Evolutionary conservation across 2,888 invertebrate genomes (phyloP).

Genomic region (Drosophila nr. fundita): DNA sequence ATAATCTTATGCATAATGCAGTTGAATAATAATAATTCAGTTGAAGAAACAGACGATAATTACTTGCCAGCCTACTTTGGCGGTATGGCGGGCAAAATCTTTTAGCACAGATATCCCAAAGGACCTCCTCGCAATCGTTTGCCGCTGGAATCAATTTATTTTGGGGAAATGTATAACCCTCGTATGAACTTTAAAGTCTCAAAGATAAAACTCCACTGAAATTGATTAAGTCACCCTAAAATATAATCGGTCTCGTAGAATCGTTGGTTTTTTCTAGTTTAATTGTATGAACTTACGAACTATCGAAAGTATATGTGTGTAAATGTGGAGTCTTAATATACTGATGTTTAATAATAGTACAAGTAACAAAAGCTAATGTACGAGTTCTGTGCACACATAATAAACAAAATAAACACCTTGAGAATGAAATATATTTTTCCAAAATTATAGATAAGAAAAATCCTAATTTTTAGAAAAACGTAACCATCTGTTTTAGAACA

Average conservation of each 20-base stretch:
- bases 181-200: not conserved
- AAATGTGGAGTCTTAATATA: not conserved
- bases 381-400: not conserved
- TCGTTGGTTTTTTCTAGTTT: not conserved
- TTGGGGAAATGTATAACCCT: too few species aligned
- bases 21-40: too few species aligned
- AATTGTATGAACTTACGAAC: not conserved
- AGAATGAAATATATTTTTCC: not conserved
- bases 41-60: too few species aligned
- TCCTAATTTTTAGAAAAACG: not conserved
- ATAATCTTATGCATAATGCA: too few species aligned
- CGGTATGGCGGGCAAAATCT: too few species aligned
- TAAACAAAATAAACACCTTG: not conserved
- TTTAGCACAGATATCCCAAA: too few species aligned
- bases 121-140: too few species aligned
- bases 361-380: not conserved
- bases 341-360: not conserved
- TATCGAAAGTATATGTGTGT: not conserved
- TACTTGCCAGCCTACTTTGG: too few species aligned
- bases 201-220: not conserved
- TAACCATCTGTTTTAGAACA: not conserved
- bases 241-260: not conserved
- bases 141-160: too few species aligned
- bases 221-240: not conserved
- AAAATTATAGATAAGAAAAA: not conserved